A percentile compares a stretch with the other conserved stretches of the same genome.
Conservation (phyloP, 2,113 vertebrate genomes). For the Pseudopodoces humilis region DNA sequence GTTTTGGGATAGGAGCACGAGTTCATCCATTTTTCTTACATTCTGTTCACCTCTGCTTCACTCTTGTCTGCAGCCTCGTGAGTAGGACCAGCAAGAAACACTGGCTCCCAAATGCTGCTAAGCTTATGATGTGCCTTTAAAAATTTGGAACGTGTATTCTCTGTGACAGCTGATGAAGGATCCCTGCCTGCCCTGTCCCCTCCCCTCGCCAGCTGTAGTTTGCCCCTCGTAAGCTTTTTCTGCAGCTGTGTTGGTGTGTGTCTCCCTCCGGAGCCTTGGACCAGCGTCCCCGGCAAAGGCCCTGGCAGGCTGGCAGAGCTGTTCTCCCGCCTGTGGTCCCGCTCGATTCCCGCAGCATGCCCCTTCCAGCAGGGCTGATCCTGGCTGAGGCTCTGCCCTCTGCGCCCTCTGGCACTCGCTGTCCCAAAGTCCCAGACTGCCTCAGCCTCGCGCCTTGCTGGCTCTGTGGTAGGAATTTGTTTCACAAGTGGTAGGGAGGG, state of each 20-base stretch:
- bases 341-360: neutral
- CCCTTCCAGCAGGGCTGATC: neutral
- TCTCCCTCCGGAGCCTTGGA: neutral
- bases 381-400: neutral
- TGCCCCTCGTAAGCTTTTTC: conserved; percentile 8
- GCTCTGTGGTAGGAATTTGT: neutral
- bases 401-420: neutral
- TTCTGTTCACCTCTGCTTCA: conserved; percentile 15
- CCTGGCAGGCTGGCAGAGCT: neutral
- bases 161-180: conserved; percentile 36
- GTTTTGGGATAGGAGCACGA: conserved; percentile 6
- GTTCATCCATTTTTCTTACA: conserved; percentile 16
- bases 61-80: conserved; percentile 48
- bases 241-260: conserved; percentile 33
- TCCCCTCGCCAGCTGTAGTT: conserved; percentile 18
- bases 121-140: conserved; percentile 65
- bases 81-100: conserved; percentile 42
- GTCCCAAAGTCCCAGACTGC: neutral
- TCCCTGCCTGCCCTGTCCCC: conserved; percentile 39
- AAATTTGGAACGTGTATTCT: conserved; percentile 5
- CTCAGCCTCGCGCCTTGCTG: neutral
- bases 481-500: neutral
- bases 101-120: conserved; percentile 60
- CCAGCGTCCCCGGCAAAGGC: neutral
- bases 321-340: neutral